Evolutionary conservation across 2,113 vertebrate species (phyloP).

Genomic region (Chaenogobius annularis): DNA sequence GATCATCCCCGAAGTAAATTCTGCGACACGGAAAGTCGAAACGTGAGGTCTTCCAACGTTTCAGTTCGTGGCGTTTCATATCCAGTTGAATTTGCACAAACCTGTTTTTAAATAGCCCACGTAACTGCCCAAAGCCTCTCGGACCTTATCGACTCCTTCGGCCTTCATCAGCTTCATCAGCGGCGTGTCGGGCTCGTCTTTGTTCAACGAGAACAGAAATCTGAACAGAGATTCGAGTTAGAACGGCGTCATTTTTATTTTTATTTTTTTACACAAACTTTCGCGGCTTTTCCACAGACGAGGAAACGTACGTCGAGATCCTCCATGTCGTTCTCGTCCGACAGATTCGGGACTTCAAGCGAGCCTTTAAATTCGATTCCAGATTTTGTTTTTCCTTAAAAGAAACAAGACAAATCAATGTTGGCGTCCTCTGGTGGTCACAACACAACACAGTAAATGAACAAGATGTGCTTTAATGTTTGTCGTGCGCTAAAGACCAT

Average conservation of each 20-base stretch:
- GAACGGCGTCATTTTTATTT: background rate
- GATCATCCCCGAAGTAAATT: constrained; percentile 99
- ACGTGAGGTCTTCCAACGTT: background rate
- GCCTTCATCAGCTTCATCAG: constrained; percentile 87
- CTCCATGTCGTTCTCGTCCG: constrained; percentile 93
- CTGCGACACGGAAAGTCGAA: constrained; percentile 64
- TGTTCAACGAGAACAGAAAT: constrained; percentile 87
- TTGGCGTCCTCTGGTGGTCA: too few species aligned
- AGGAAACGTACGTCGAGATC: constrained; percentile 87
- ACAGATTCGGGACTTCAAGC: constrained; percentile 93
- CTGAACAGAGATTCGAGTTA: constrained; percentile 61
- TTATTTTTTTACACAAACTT: too few species aligned
- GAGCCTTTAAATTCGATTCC: constrained; percentile 90
- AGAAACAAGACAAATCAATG: background rate
- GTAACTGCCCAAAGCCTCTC: constrained; percentile 86
- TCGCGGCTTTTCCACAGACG: too few species aligned
- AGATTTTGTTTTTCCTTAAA: constrained; percentile 83
- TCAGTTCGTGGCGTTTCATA: background rate
- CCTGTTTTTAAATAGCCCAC: constrained; percentile 91
- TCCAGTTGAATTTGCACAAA: constrained; percentile 14
- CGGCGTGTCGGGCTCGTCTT: constrained; percentile 91
- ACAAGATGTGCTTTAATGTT: too few species aligned
- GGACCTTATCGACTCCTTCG: constrained; percentile 82
- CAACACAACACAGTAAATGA: too few species aligned
- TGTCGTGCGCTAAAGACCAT: too few species aligned